Percentiles rank a stretch among this genome's conserved stretches.
Evolutionary conservation across 2,113 vertebrate genomes (phyloP).

Genomic region (Symphodus melops): DNA sequence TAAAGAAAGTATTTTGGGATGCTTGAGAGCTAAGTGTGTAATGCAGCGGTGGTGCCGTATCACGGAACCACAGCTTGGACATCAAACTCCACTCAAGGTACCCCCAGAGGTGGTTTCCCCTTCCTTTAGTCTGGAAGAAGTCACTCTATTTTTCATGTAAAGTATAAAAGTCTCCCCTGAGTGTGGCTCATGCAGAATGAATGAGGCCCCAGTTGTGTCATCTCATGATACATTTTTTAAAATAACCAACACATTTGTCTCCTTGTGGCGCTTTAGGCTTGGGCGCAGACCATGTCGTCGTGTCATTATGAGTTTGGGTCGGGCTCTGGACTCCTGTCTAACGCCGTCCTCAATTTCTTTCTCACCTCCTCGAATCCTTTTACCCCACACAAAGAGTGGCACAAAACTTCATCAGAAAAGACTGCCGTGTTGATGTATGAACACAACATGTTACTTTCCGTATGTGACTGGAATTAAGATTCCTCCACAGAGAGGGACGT

Average conservation of each 20-base stretch:
- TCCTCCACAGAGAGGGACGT: slow-evolving; percentile 26
- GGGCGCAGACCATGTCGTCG: slow-evolving; percentile 37
- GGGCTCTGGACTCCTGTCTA: slow-evolving; percentile 12
- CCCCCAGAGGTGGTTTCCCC: slow-evolving; percentile 8
- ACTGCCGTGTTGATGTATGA: slow-evolving; percentile 4
- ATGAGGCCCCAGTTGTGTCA: slow-evolving; percentile 49
- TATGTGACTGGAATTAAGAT: slow-evolving; percentile 18
- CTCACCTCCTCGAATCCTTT: slow-evolving; percentile 17
- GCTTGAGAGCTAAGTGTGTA: neutral
- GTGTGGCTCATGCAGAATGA: slow-evolving; percentile 42
- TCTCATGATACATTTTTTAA: slow-evolving; percentile 57
- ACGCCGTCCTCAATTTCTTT: slow-evolving; percentile 8
- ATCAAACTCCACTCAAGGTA: slow-evolving; percentile 10
- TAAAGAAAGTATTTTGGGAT: neutral
- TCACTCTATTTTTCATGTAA: slow-evolving; percentile 49
- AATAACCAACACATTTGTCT: slow-evolving; percentile 28
- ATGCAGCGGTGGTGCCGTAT: neutral
- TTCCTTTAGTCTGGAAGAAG: neutral
- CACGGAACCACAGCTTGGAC: neutral
- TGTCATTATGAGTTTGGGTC: slow-evolving; percentile 38
- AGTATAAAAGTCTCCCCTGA: slow-evolving; percentile 20
- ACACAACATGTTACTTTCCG: slow-evolving; percentile 8
- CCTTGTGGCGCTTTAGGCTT: slow-evolving; percentile 12
- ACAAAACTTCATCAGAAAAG: neutral
- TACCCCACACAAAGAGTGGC: neutral